Conservation (phyloP, 2,113 vertebrate species). For the Engraulis encrasicolus region DNA sequence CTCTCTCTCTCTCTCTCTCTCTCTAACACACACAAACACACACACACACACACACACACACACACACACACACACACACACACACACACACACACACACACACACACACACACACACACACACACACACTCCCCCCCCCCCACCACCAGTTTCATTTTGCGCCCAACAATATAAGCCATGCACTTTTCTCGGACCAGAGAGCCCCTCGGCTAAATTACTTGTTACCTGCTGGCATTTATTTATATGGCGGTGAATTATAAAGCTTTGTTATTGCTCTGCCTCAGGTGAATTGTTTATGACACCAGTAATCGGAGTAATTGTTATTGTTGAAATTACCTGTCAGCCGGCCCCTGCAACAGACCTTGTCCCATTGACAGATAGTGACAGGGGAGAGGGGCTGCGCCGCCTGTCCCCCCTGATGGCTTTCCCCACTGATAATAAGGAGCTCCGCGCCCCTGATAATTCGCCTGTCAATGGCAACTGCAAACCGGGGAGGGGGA, state of each 20-base stretch:
- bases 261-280: conserved; percentile 93
- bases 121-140: not conserved
- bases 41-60: too few species aligned
- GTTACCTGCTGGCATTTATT: conserved; percentile 96
- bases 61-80: too few species aligned
- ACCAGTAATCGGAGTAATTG: conserved; percentile 99
- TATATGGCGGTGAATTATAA: conserved; percentile 94
- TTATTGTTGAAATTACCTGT: conserved; percentile 99
- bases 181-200: conserved; percentile 76
- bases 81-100: too few species aligned
- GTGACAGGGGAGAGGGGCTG: conserved; percentile 91
- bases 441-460: conserved; percentile 93
- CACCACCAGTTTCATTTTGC: conserved; percentile 70
- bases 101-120: too few species aligned
- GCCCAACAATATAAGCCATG: conserved; percentile 80
- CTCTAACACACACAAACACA: too few species aligned
- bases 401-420: conserved; percentile 87
- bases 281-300: conserved; percentile 99
- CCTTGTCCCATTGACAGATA: conserved; percentile 95
- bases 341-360: conserved; percentile 89
- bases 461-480: conserved; percentile 99
- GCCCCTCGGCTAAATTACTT: conserved; percentile 89
- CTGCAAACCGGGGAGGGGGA: conserved; percentile 85
- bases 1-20: too few species aligned
- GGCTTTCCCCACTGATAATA: conserved; percentile 98